Percentiles rank a stretch among this genome's conserved stretches.
phyloP scores from a whole-genome alignment of 2,888 invertebrate species.

The Amblyjoppa proteus region DNA sequence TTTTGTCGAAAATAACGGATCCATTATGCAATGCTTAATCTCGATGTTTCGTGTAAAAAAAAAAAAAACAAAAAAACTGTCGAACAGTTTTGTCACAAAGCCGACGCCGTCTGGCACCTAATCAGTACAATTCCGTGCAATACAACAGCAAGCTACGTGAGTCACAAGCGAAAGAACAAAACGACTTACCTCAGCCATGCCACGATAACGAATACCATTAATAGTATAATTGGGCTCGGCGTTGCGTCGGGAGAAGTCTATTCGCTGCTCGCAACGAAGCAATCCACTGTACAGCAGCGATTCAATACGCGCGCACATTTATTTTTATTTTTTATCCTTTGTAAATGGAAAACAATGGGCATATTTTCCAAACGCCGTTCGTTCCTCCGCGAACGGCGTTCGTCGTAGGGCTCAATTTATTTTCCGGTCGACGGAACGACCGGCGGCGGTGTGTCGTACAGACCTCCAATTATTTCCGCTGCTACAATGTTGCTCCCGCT shows the following conservation, averaged over 20 bases:
- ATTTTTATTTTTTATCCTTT: not conserved
- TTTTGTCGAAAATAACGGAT: not conserved
- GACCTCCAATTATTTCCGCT: conserved; percentile 44
- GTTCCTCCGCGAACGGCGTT: not conserved
- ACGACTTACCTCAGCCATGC: not conserved
- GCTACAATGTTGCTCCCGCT: conserved; percentile 39
- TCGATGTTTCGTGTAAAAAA: not conserved
- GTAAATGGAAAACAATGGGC: conserved; percentile 50
- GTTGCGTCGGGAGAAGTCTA: conserved; percentile 26
- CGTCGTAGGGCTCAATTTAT: conserved; percentile 14
- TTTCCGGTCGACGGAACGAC: conserved; percentile 2
- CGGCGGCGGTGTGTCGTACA: not conserved
- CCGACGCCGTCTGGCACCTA: not conserved
- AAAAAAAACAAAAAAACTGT: not conserved
- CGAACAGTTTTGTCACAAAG: conserved; percentile 18
- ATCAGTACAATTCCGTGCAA: not conserved
- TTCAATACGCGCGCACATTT: conserved; percentile 11
- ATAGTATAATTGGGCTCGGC: conserved; percentile 35
- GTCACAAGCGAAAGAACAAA: not conserved
- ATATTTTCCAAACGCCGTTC: conserved; percentile 41
- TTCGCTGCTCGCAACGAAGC: conserved; percentile 1
- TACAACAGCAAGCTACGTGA: not conserved
- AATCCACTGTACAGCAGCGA: conserved; percentile 29
- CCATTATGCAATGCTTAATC: not conserved
- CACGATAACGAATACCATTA: conserved; percentile 35